A percentile compares a stretch with the other conserved stretches of the same genome.
Evolutionary conservation across 2,113 vertebrate genomes (phyloP).

Genomic region (Notothenia rossii): DNA sequence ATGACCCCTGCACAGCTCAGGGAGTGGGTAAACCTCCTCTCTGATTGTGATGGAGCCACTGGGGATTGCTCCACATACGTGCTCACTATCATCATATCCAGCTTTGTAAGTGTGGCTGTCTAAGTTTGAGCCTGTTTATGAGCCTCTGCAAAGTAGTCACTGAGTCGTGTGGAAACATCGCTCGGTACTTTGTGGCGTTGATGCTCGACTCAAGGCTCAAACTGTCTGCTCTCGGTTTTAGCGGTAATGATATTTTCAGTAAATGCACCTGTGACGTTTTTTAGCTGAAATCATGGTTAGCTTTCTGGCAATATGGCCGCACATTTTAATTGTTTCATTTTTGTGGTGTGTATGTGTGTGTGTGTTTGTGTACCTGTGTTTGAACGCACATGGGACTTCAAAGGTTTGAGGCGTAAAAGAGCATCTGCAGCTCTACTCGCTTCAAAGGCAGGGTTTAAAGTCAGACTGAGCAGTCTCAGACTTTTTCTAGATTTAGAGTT

Average conservation of each 20-base stretch:
- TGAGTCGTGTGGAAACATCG: not conserved
- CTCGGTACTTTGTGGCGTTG: not conserved
- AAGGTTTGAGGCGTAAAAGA: constrained; percentile 52
- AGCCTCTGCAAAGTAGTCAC: not conserved
- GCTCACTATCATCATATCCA: not conserved
- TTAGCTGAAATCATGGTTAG: constrained; percentile 43
- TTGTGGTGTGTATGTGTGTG: constrained; percentile 17
- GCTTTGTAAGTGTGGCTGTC: not conserved
- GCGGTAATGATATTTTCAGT: not conserved
- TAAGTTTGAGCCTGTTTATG: not conserved
- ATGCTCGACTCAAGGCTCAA: not conserved
- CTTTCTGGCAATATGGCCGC: constrained; percentile 37
- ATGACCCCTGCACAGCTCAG: not conserved
- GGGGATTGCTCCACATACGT: not conserved
- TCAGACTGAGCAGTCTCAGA: not conserved
- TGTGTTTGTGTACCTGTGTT: not conserved
- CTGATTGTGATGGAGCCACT: constrained; percentile 23
- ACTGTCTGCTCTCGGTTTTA: constrained; percentile 6
- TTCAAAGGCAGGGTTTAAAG: constrained; percentile 35
- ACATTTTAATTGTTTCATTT: constrained; percentile 46
- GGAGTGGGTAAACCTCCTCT: constrained; percentile 7
- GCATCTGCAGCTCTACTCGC: constrained; percentile 57
- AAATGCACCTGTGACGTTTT: constrained; percentile 40
- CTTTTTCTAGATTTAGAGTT: no score
- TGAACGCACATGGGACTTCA: constrained; percentile 36